Conservation (phyloP, 2,888 invertebrate species). For the Limnephilus lunatus region DNA sequence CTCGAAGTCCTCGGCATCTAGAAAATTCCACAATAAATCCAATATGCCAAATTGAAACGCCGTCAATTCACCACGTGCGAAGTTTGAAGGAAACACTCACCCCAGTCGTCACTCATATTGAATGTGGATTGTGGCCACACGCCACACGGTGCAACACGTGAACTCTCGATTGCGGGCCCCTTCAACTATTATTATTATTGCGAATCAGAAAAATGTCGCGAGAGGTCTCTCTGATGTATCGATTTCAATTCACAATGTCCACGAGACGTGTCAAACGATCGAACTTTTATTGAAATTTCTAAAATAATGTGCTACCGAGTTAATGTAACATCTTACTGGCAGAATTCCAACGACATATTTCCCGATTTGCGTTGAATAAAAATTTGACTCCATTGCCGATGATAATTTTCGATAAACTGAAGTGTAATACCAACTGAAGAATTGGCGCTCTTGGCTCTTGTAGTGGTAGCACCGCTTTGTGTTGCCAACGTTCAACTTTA, state of each 20-base stretch:
- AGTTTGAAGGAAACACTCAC: slow-evolving; percentile 61
- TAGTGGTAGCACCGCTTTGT: slow-evolving; percentile 52
- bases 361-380: slow-evolving; percentile 76
- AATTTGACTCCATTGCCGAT: slow-evolving; percentile 78
- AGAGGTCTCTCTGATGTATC: slow-evolving; percentile 78
- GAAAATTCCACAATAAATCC: slow-evolving; percentile 69
- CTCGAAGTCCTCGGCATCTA: slow-evolving; percentile 86
- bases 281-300: slow-evolving; percentile 76
- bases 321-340: slow-evolving; percentile 77
- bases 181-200: slow-evolving; percentile 49
- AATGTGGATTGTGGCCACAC: slow-evolving; percentile 48
- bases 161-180: slow-evolving; percentile 53
- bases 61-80: slow-evolving; percentile 64
- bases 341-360: slow-evolving; percentile 75
- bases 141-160: slow-evolving; percentile 57
- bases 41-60: not conserved
- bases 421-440: too few relatives aligned
- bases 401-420: slow-evolving; percentile 67
- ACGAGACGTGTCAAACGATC: slow-evolving; percentile 77
- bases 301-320: slow-evolving; percentile 70
- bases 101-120: slow-evolving; percentile 65
- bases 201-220: slow-evolving; percentile 70
- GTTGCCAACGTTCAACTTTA: slow-evolving; percentile 5
- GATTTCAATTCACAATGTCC: slow-evolving; percentile 72
- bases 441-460: not conserved